Evolutionary conservation across 1,140 invertebrate species (phyloP).

Genomic region (Cydia splendana): DNA sequence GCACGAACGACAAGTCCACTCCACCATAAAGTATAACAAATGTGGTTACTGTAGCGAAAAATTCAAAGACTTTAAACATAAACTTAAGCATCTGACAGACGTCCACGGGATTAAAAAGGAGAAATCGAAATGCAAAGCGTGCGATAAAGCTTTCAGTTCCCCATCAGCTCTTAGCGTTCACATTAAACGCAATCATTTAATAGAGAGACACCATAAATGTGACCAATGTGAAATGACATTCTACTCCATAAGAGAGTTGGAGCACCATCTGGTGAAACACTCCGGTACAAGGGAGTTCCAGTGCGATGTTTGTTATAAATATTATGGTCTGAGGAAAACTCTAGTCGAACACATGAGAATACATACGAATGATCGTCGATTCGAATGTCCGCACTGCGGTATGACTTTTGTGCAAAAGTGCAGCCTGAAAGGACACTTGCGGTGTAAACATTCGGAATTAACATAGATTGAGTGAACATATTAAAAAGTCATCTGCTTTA

Average conservation of each 20-base stretch:
- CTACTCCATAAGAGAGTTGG: conserved; percentile 29
- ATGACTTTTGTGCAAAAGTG: conserved; percentile 51
- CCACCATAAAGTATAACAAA: conserved; percentile 26
- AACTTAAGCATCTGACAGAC: conserved; percentile 33
- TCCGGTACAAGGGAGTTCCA: conserved; percentile 86
- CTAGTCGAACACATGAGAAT: conserved; percentile 77
- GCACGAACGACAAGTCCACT: conserved; percentile 15
- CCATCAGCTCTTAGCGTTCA: conserved; percentile 14
- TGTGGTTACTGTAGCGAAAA: conserved; percentile 36
- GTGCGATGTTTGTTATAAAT: conserved; percentile 83
- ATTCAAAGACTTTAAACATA: conserved; percentile 33
- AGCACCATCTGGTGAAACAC: conserved; percentile 69
- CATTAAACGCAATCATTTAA: conserved; percentile 35
- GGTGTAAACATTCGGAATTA: conserved; percentile 38
- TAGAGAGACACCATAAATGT: conserved; percentile 34
- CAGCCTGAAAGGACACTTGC: conserved; percentile 47
- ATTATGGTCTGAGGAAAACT: conserved; percentile 77
- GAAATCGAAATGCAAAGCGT: conserved; percentile 32
- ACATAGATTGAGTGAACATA: neutral
- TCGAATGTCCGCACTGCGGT: conserved; percentile 53
- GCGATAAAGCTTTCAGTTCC: conserved; percentile 32
- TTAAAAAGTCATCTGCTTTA: neutral
- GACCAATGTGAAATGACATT: conserved; percentile 10
- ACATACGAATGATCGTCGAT: conserved; percentile 63
- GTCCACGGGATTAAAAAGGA: conserved; percentile 30